Percentiles rank a stretch among this genome's conserved stretches.
Conservation (phyloP, 1,140 invertebrate genomes). For the Drosophila lacteicornis region DNA sequence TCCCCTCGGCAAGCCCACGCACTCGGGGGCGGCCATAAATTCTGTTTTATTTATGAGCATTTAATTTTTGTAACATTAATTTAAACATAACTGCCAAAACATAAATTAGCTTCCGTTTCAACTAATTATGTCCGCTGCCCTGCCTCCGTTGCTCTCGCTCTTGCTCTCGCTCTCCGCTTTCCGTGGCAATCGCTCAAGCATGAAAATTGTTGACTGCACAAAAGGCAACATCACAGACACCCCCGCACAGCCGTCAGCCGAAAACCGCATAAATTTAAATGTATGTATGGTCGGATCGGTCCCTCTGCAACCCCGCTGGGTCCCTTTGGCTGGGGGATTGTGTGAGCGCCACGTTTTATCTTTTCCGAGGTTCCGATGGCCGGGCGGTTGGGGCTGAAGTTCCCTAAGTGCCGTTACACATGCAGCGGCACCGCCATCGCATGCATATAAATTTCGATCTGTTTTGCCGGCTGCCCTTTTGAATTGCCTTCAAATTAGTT, state of each 20-base stretch:
- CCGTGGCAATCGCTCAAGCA: slow-evolving; percentile 78
- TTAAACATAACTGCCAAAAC: slow-evolving; percentile 85
- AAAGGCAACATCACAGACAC: slow-evolving; percentile 69
- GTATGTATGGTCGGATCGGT: slow-evolving; percentile 41
- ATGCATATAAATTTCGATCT: slow-evolving; percentile 73
- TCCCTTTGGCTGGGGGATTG: slow-evolving; percentile 12
- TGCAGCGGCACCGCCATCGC: slow-evolving; percentile 52
- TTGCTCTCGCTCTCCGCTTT: slow-evolving; percentile 4
- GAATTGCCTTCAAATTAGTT: slow-evolving; percentile 82
- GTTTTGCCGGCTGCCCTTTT: slow-evolving; percentile 75
- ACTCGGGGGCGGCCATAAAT: slow-evolving; percentile 58
- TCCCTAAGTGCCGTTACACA: slow-evolving; percentile 78
- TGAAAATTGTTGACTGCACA: slow-evolving; percentile 82
- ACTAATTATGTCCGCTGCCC: slow-evolving; percentile 75
- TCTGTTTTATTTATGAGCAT: slow-evolving; percentile 83
- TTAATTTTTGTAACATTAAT: slow-evolving; percentile 85
- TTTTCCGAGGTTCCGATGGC: slow-evolving; percentile 28
- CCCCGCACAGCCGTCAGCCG: slow-evolving; percentile 32
- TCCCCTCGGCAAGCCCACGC: slow-evolving; percentile 5
- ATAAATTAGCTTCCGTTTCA: slow-evolving; percentile 85
- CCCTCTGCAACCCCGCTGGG: slow-evolving; percentile 3
- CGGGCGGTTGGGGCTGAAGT: slow-evolving; percentile 4
- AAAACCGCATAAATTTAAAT: slow-evolving; percentile 73
- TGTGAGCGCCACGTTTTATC: slow-evolving; percentile 69
- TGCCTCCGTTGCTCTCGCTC: slow-evolving; percentile 3